These are phyloP conservation scores for Peromyscus aztecus DNA, from an alignment of 2,797 vertebrate species.

Conservation along the genomic window DNA sequence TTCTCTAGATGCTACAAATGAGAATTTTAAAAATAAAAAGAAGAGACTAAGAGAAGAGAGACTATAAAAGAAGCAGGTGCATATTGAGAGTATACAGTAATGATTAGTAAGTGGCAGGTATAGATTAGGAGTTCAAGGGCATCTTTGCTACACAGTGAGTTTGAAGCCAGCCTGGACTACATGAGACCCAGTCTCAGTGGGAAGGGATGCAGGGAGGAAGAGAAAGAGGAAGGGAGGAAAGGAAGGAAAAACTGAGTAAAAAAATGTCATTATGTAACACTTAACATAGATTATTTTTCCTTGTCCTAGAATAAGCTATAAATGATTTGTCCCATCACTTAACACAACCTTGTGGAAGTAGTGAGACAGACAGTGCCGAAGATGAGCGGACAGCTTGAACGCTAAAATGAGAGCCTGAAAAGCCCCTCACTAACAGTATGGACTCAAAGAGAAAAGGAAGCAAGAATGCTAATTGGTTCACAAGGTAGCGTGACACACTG, in stretches of 20 bases:
- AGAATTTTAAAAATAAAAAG: conserved; percentile 10
- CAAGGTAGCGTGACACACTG: conserved; percentile 36
- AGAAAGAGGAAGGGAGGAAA: background rate
- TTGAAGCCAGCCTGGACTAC: background rate
- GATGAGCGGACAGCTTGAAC: conserved; percentile 46
- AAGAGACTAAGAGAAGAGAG: conserved; percentile 7
- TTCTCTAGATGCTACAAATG: background rate
- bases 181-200: background rate
- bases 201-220: background rate
- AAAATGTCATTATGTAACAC: conserved; percentile 57
- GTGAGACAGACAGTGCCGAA: conserved; percentile 26
- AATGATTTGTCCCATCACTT: conserved; percentile 23
- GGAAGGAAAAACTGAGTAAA: background rate
- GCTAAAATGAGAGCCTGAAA: conserved; percentile 58
- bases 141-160: background rate
- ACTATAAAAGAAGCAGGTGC: conserved; percentile 45
- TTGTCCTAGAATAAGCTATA: conserved; percentile 34
- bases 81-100: background rate
- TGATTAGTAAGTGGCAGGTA: background rate
- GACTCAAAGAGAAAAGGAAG: conserved; percentile 3
- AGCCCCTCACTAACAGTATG: conserved; percentile 38
- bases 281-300: conserved; percentile 26
- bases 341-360: conserved; percentile 41
- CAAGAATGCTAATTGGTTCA: conserved; percentile 50
- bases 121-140: background rate